phyloP scores from a whole-genome alignment of 2,888 invertebrate species.

The Leucophenga maculata region DNA sequence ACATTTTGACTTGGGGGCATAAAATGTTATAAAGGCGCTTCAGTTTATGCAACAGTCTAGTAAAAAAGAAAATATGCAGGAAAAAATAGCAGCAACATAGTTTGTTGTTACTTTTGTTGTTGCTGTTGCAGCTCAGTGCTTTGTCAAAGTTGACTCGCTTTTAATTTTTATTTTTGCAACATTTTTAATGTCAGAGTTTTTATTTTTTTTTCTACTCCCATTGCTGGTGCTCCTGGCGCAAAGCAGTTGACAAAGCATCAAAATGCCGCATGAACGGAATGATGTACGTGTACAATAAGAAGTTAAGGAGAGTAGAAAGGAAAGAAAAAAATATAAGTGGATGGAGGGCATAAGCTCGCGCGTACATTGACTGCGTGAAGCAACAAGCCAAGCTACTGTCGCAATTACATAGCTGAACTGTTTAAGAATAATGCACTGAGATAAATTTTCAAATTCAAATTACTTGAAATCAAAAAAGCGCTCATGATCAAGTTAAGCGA shows the following conservation, averaged over 20 bases:
- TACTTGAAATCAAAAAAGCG: too few relatives aligned
- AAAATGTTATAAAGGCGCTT: constrained; percentile 15
- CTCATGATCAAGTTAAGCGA: too few relatives aligned
- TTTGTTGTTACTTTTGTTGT: too few relatives aligned
- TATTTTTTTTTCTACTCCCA: neutral
- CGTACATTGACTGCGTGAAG: too few relatives aligned
- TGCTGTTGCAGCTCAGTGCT: neutral
- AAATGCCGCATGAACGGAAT: constrained; percentile 5
- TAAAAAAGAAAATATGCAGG: neutral
- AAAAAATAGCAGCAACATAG: neutral
- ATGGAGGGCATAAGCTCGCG: too few relatives aligned
- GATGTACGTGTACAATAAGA: neutral
- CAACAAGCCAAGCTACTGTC: too few relatives aligned
- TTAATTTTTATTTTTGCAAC: constrained; percentile 5
- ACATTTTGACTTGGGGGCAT: constrained; percentile 15
- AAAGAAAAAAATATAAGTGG: too few relatives aligned
- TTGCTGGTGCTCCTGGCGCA: neutral
- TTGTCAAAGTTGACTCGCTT: constrained; percentile 9
- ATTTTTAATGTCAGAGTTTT: constrained; percentile 16
- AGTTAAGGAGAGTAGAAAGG: neutral
- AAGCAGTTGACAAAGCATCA: constrained; percentile 5
- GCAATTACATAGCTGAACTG: too few relatives aligned
- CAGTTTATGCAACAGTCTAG: constrained; percentile 2
- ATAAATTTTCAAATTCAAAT: too few relatives aligned
- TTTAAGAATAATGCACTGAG: too few relatives aligned